phyloP scores from a whole-genome alignment of 2,113 vertebrate species.

The zebrafish (Danio rerio) region DNA sequence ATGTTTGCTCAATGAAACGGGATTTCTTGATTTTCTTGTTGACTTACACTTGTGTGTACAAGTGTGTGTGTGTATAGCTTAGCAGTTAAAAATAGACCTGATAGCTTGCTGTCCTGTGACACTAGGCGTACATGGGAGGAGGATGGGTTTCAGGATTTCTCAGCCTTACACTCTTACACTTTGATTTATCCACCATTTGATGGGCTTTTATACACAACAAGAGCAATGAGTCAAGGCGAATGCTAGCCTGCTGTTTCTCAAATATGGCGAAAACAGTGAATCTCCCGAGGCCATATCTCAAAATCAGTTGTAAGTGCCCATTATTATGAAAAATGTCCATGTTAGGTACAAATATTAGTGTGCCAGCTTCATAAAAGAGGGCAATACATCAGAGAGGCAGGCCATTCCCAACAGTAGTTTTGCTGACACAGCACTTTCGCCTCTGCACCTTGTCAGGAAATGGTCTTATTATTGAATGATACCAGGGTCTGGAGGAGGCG shows the following conservation, averaged over 20 bases:
- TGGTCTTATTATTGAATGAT: no score
- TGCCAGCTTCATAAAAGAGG: slow-evolving; percentile 6
- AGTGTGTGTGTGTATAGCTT: slow-evolving; percentile 16
- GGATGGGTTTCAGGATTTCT: slow-evolving; percentile 39
- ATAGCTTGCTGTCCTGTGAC: slow-evolving; percentile 61
- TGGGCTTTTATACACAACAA: slow-evolving; percentile 3
- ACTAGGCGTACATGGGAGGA: slow-evolving; percentile 57
- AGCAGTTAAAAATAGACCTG: slow-evolving; percentile 72
- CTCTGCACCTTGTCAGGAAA: neutral
- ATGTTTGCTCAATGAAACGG: slow-evolving; percentile 13
- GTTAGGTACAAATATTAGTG: slow-evolving; percentile 8
- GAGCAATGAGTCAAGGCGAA: neutral
- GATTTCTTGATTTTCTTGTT: slow-evolving; percentile 54
- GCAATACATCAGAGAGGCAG: slow-evolving; percentile 7
- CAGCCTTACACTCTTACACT: neutral
- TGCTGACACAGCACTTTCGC: slow-evolving; percentile 16
- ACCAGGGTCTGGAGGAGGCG: no score
- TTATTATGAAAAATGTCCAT: slow-evolving; percentile 6
- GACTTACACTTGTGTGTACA: slow-evolving; percentile 17
- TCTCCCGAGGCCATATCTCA: slow-evolving; percentile 3
- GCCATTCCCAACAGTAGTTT: slow-evolving; percentile 7
- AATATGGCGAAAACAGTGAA: neutral
- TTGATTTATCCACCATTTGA: slow-evolving; percentile 7
- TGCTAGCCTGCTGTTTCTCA: neutral
- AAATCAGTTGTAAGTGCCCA: slow-evolving; percentile 7